phyloP scores from a whole-genome alignment of 2,888 invertebrate genomes.

The Miltochrista miniata region DNA sequence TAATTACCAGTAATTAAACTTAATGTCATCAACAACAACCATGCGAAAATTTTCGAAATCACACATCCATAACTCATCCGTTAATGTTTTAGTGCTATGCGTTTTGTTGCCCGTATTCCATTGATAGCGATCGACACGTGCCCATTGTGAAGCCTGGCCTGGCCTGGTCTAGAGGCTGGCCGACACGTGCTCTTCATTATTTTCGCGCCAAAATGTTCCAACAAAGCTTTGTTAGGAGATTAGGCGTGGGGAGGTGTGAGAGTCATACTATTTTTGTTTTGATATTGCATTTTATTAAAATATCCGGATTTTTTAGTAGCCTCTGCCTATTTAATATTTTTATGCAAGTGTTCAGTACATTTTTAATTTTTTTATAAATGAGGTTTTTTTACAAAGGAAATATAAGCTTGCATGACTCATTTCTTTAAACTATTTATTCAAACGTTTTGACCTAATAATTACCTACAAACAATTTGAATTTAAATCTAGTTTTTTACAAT shows the following conservation, averaged over 20 bases:
- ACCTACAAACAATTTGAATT: no score
- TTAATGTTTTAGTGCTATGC: conserved; percentile 47
- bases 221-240: conserved; percentile 80
- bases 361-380: no score
- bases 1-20: conserved; percentile 9
- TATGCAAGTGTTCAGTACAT: conserved; percentile 13
- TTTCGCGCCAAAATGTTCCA: conserved; percentile 82
- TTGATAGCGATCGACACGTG: conserved; percentile 78
- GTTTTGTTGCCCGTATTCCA: conserved; percentile 62
- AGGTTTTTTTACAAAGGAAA: no score
- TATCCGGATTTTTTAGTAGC: no score
- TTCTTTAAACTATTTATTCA: conserved; percentile 1
- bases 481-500: no score
- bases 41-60: conserved; percentile 31
- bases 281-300: conserved; percentile 36
- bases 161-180: conserved; percentile 38
- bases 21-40: conserved; percentile 10
- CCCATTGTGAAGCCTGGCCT: conserved; percentile 46
- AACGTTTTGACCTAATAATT: no score
- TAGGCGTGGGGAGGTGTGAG: conserved; percentile 67
- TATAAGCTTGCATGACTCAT: no score
- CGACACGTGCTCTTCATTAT: conserved; percentile 80
- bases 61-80: conserved; percentile 44
- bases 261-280: conserved; percentile 37
- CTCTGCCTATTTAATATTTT: no score